phyloP scores from a whole-genome alignment of 30 jellyfish, hydroid and myxozoan genomes.

The Hydra vulgaris region DNA sequence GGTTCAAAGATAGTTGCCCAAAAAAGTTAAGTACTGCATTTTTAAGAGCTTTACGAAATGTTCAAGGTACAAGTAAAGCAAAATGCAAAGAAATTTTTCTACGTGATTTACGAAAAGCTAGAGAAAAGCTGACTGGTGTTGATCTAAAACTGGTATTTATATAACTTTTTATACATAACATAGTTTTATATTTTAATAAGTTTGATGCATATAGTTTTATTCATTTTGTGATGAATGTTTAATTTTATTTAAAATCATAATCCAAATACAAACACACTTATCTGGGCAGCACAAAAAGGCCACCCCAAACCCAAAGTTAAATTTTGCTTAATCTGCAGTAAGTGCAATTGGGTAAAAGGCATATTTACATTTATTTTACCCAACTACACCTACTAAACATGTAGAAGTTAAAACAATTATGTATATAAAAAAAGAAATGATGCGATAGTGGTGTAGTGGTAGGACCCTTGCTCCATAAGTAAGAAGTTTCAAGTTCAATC shows the following conservation, averaged over 20 bases:
- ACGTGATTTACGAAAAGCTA: conserved; percentile 62
- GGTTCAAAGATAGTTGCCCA: conserved; percentile 31
- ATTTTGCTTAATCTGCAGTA: no score
- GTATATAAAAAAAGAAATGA: no score
- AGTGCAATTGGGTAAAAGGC: no score
- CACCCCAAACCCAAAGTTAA: no score
- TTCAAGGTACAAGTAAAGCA: conserved; percentile 74
- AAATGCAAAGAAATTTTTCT: conserved; percentile 67
- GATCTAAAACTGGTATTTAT: conserved; percentile 55
- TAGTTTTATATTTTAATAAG: background rate
- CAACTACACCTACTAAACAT: no score
- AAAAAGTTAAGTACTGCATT: conserved; percentile 33
- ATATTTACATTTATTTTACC: no score
- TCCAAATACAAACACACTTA: no score
- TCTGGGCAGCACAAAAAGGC: no score
- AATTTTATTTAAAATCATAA: background rate
- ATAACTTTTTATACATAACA: background rate
- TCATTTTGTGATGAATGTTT: background rate
- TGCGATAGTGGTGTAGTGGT: no score
- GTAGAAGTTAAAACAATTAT: no score
- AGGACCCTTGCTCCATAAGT: no score
- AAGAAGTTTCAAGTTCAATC: no score
- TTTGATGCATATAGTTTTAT: background rate
- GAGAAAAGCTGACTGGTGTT: conserved; percentile 57
- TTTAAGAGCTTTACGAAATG: conserved; percentile 42